Evolutionary conservation across 1,140 invertebrate genomes (phyloP).

Genomic region (Atta colombica): DNA sequence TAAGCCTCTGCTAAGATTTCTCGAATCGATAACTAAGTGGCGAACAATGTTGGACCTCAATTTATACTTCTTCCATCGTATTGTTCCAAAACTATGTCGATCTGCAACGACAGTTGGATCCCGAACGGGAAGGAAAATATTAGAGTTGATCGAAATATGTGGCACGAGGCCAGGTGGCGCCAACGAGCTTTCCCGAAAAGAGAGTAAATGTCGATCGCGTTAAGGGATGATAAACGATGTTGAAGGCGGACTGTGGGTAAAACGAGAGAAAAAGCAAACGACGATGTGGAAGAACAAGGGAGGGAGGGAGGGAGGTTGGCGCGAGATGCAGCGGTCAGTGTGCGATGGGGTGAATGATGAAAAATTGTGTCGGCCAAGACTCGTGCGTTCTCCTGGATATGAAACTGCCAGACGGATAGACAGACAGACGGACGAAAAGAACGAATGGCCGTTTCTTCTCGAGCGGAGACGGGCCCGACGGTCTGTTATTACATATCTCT

Average conservation of each 20-base stretch:
- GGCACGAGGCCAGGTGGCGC: conserved; percentile 81
- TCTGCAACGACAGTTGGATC: conserved; percentile 68
- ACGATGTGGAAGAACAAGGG: neutral
- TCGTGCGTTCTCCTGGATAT: conserved; percentile 70
- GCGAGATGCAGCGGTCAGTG: conserved; percentile 11
- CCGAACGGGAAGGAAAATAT: conserved; percentile 5
- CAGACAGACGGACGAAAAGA: conserved; percentile 76
- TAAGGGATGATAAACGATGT: conserved; percentile 74
- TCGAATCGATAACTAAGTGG: neutral
- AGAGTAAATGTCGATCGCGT: conserved; percentile 71
- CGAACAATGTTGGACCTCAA: neutral
- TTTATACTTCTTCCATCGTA: neutral
- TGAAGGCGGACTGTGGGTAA: conserved; percentile 52
- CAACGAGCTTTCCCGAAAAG: conserved; percentile 79
- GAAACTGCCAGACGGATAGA: conserved; percentile 80
- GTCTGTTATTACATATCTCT: conserved; percentile 85
- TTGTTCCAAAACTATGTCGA: conserved; percentile 48
- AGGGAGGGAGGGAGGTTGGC: neutral
- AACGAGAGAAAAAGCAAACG: conserved; percentile 44
- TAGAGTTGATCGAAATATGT: conserved; percentile 70
- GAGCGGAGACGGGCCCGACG: conserved; percentile 75
- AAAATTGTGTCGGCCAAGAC: conserved; percentile 78
- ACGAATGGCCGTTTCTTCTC: conserved; percentile 81
- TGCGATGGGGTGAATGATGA: conserved; percentile 73
- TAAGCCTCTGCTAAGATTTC: neutral